Base-by-base conservation (phyloP, 2,797 vertebrate genomes). In the Epinephelus malabaricus region DNA sequence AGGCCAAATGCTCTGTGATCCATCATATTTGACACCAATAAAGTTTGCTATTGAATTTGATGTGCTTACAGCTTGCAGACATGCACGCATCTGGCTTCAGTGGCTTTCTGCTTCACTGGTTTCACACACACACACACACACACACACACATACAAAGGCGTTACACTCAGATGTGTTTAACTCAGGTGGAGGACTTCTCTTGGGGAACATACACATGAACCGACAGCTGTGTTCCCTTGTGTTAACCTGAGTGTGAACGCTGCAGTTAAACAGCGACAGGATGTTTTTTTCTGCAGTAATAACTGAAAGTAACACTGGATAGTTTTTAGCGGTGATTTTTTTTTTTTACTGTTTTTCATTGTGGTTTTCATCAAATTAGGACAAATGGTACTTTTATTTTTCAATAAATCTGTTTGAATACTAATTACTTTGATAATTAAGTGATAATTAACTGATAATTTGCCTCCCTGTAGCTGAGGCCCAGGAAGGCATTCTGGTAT, bases 1-100 rank as follows among this genome's bases (percentile, higher is more conserved):
- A 85, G 73, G 79, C 84, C 81, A 73, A 46, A 76, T 5, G 30
- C 69, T 74, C 62, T 1, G 17, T 23, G 66, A 66, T 64, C 53
- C 21, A 10, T 74, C 54, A 9, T 70, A 49, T 61, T 12, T 73
- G n/a, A 82, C 68, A 74, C 40, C 34, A 14, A 58, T 67, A 61
- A 60, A 72, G 64, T 69, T 49, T 15, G 34, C 51, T 13, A 4
- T 53, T 63, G 51, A 79, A 58, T 69, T 55, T 49, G 43, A 75
- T 38, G 47, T 51, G 50, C 12, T 19, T 62, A 19, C 40, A 50
- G 66, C 13, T 21, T 2, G 4, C 19, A 19, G 27, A 65, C 54
- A 65, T 19, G 45, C 23, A 21, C 50, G 45, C 81, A 78, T 81
- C 80, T 75, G 84, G 69, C 23, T 55, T 13, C 59, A 3, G 43